These are phyloP conservation scores for Linnaemya vulpina DNA, from an alignment of 2,888 invertebrate species.

Conservation along the genomic window DNA sequence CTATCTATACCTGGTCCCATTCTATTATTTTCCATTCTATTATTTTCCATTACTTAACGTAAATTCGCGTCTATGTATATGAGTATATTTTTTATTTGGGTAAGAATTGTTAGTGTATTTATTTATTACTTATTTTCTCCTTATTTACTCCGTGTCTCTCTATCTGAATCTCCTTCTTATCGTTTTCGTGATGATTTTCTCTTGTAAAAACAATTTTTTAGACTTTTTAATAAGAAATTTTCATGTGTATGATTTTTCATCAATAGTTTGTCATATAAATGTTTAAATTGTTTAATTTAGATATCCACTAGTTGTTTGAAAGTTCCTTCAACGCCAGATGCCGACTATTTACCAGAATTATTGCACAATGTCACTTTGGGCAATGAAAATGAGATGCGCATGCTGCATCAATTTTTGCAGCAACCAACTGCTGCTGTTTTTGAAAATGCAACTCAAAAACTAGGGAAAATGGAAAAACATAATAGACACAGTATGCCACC, in stretches of 20 bases:
- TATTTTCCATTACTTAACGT: no score
- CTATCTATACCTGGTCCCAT: no score
- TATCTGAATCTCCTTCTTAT: no score
- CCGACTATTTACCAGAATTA: constrained; percentile 82
- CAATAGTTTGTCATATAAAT: neutral
- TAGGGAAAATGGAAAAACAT: constrained; percentile 55
- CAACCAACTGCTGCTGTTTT: constrained; percentile 76
- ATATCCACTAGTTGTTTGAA: constrained; percentile 80
- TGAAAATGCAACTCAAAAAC: constrained; percentile 45
- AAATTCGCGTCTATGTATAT: no score
- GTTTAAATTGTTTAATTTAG: constrained; percentile 72
- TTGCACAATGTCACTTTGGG: constrained; percentile 81
- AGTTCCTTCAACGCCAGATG: constrained; percentile 83
- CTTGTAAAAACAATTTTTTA: no score
- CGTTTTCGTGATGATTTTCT: no score
- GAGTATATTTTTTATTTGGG: no score
- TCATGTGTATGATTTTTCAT: no score
- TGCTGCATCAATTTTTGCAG: constrained; percentile 80
- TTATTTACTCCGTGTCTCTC: no score
- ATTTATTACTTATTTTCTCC: no score
- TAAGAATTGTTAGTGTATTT: no score
- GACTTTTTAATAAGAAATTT: neutral
- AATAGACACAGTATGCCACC: constrained; percentile 80
- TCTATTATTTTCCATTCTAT: no score
- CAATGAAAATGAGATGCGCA: constrained; percentile 81